Evolutionary conservation across 1,140 invertebrate genomes (phyloP), one percentile per base, ranked within the genome.

Genomic region (Bombus confusus): DNA sequence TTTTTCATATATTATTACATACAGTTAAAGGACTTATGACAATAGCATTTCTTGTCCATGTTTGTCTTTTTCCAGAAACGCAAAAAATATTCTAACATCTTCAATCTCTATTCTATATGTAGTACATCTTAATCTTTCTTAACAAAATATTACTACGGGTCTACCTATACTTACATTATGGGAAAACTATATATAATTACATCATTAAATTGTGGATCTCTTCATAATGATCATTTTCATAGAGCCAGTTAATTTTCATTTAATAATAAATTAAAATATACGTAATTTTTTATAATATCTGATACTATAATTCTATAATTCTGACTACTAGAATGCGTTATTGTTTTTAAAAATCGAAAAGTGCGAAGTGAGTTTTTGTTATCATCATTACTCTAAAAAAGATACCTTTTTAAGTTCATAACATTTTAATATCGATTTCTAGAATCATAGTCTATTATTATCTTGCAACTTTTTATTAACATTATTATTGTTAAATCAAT

Each of bases 401-500:
- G 1, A 18, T 31, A 18, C 6, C n/a, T 66, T 66, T 31, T 31
- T 0, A 66, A 15, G 13, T 66, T 66, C 2, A 31, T 66, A 31
- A 15, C 62, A 31, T 66, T 31, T 8, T 18, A 66, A 66, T 31
- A 18, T 31, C 13, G 13, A 64, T n/a, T 64, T 31, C n/a, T 31
- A 18, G 5, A 66, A 66, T 66, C 1, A 31, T 66, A 1, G 4
- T 69, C 28, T 71, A 28, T 34, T 43, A 73, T 83, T 75, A 25
- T 76, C 34, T 59, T 69, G 13, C 62, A 72, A n/a, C n/a, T 43
- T 52, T 52, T 47, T 15, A 43, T 47, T 37, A 37, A 64, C 62
- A 71, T 52, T 52, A 64, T 74, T 75, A 37, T 78, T 62, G 22
- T 73, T 57, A 77, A 77, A 80, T 84, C 86, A 37, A 73, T 85